These are phyloP conservation scores for Morone chrysops DNA, from an alignment of 2,113 vertebrate genomes.

Conservation along the genomic window DNA sequence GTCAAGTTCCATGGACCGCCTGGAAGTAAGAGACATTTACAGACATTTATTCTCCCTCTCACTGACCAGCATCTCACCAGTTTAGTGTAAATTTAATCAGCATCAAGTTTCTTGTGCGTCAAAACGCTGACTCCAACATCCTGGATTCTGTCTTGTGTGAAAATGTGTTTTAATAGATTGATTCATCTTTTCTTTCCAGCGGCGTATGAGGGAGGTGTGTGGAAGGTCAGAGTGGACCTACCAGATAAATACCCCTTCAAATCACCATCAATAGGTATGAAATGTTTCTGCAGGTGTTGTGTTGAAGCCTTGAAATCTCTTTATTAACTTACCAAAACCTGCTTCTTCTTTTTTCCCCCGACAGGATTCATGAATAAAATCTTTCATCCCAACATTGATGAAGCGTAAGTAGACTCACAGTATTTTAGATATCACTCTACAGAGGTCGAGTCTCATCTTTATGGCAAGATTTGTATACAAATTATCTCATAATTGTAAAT, in stretches of 20 bases:
- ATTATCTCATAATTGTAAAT: neutral
- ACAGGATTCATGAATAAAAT: slow-evolving; percentile 99
- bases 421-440: neutral
- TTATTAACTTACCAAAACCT: neutral
- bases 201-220: slow-evolving; percentile 97
- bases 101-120: neutral
- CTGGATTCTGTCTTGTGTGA: neutral
- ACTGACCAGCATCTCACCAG: neutral
- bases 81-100: neutral
- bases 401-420: slow-evolving; percentile 91
- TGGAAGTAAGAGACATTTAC: slow-evolving; percentile 91
- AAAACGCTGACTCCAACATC: neutral
- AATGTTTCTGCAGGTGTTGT: neutral
- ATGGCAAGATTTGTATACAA: neutral
- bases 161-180: neutral
- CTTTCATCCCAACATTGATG: slow-evolving; percentile 99
- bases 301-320: neutral
- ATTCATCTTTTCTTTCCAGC: slow-evolving; percentile 79
- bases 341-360: slow-evolving; percentile 42
- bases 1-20: slow-evolving; percentile 99
- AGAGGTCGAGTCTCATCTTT: neutral
- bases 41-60: neutral
- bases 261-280: slow-evolving; percentile 98
- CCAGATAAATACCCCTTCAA: slow-evolving; percentile 99
- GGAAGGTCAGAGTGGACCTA: slow-evolving; percentile 99